These are phyloP conservation scores for Plagiodera versicolora DNA, from an alignment of 2,888 invertebrate genomes.

Conservation along the genomic window DNA sequence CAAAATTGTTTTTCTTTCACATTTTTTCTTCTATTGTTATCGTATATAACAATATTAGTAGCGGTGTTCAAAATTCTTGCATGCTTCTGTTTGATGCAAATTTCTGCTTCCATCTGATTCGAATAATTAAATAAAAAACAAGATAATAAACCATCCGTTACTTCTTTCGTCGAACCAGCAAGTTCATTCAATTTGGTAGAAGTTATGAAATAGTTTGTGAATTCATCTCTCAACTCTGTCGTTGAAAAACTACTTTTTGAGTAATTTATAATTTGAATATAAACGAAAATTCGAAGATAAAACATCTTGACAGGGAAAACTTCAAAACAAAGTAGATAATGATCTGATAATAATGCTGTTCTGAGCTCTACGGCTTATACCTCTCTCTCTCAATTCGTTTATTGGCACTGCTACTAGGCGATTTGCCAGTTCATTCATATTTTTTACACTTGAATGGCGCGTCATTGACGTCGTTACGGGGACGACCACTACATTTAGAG, in stretches of 20 bases:
- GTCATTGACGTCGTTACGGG: too few species aligned
- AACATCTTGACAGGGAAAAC: not conserved
- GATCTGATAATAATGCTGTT: too few species aligned
- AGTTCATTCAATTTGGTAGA: not conserved
- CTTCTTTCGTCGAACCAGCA: not conserved
- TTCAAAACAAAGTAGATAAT: too few species aligned
- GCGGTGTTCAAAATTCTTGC: constrained; percentile 9
- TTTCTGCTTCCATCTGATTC: not conserved
- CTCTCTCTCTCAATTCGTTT: too few species aligned
- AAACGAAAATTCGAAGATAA: not conserved
- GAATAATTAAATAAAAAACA: not conserved
- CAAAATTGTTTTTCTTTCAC: constrained; percentile 4
- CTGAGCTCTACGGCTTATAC: too few species aligned
- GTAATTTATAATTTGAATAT: not conserved
- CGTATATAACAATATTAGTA: constrained; percentile 20
- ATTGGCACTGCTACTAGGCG: too few species aligned
- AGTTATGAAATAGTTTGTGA: not conserved
- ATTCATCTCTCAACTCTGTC: not conserved
- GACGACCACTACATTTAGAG: too few species aligned
- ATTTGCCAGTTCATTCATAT: too few species aligned
- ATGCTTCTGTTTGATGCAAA: constrained; percentile 18
- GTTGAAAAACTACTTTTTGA: not conserved
- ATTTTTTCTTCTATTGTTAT: constrained; percentile 6
- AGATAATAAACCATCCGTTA: not conserved
- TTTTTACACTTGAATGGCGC: too few species aligned